Evolutionary conservation across 2,888 invertebrate genomes (phyloP).

Genomic region (Mayetiola destructor): DNA sequence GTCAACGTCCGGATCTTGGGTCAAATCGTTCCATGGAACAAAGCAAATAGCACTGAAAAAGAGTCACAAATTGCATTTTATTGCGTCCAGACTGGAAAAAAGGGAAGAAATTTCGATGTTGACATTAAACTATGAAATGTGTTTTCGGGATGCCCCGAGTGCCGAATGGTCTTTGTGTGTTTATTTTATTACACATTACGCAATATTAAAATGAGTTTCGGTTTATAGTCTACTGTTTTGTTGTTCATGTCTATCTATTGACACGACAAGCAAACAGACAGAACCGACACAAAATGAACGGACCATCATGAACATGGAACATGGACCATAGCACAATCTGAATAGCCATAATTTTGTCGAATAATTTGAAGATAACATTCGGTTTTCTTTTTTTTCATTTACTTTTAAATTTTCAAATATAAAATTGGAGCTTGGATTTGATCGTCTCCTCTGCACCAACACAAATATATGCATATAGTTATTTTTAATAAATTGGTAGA

Average conservation of each 20-base stretch:
- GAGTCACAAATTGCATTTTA: too few relatives aligned
- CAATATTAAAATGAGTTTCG: too few relatives aligned
- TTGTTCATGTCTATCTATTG: too few relatives aligned
- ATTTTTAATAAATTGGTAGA: slow-evolving; percentile 13
- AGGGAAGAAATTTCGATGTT: background rate
- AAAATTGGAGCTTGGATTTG: background rate
- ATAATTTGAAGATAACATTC: slow-evolving; percentile 9
- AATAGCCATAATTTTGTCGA: slow-evolving; percentile 2
- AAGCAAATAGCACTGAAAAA: too few relatives aligned
- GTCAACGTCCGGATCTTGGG: too few relatives aligned
- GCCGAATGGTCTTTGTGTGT: too few relatives aligned
- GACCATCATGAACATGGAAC: too few relatives aligned
- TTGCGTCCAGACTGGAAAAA: slow-evolving; percentile 3
- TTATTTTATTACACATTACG: slow-evolving; percentile 7
- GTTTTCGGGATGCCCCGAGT: too few relatives aligned
- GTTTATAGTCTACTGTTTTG: too few relatives aligned
- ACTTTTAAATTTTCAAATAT: too few relatives aligned
- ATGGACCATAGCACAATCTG: slow-evolving; percentile 1
- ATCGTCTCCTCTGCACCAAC: background rate
- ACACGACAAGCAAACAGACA: background rate
- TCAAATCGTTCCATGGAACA: too few relatives aligned
- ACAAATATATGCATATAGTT: too few relatives aligned
- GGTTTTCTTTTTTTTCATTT: slow-evolving; percentile 1
- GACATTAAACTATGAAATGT: background rate
- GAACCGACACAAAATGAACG: background rate